Evolutionary conservation across 2,797 vertebrate genomes (phyloP).

Genomic region (Peromyscus nudipes): DNA sequence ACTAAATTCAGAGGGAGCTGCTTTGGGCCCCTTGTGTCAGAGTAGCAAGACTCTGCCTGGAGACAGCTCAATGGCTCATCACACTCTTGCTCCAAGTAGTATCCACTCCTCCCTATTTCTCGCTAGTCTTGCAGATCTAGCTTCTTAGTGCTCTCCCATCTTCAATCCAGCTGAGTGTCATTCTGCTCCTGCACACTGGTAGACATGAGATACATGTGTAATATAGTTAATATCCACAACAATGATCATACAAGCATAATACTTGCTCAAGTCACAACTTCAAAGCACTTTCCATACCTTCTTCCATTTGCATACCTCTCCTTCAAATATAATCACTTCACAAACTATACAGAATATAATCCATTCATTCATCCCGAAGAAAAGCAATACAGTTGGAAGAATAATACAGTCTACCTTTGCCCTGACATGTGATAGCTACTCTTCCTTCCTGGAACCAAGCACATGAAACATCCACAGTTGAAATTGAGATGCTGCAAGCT

Average conservation of each 20-base stretch:
- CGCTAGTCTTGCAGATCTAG: neutral
- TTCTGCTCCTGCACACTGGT: neutral
- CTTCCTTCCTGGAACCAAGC: neutral
- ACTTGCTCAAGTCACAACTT: neutral
- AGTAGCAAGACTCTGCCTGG: neutral
- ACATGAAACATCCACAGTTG: neutral
- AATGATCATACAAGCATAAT: neutral
- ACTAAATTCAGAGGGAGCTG: neutral
- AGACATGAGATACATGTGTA: neutral
- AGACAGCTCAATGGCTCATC: neutral
- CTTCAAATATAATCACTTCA: neutral
- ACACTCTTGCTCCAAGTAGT: neutral
- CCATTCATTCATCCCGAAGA: neutral
- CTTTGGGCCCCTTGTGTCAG: neutral
- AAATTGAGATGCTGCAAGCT: neutral
- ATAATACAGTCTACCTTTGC: neutral
- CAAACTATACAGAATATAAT: neutral
- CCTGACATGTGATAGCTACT: neutral
- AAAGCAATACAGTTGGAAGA: neutral
- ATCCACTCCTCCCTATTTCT: neutral
- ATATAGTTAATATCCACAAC: neutral
- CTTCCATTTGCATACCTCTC: neutral
- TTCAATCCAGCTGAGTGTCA: neutral
- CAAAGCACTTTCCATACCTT: neutral
- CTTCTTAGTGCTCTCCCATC: neutral